Percentiles rank a stretch among this genome's conserved stretches.
These are phyloP conservation scores for Gari tellinella DNA, from an alignment of 2,888 invertebrate genomes.

Conservation along the genomic window DNA sequence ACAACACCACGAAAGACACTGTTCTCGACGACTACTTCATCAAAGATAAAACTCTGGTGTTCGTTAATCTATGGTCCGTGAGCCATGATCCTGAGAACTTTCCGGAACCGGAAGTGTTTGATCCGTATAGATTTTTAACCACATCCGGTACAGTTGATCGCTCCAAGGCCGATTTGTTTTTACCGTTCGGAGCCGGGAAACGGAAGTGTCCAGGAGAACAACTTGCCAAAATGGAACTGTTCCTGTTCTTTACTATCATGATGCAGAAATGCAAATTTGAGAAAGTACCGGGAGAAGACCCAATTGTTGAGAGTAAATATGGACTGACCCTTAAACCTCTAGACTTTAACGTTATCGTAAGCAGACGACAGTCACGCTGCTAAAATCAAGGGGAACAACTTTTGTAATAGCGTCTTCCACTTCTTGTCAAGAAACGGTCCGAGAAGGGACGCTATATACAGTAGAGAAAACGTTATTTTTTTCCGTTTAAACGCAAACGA, in stretches of 20 bases:
- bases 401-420: too few species aligned
- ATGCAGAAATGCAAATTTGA: slow-evolving; percentile 72
- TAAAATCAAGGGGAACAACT: too few species aligned
- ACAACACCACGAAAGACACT: slow-evolving; percentile 76
- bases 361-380: slow-evolving; percentile 9
- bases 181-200: slow-evolving; percentile 76
- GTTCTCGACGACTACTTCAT: slow-evolving; percentile 63
- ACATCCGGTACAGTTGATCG: slow-evolving; percentile 58
- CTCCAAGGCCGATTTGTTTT: slow-evolving; percentile 64
- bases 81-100: slow-evolving; percentile 72
- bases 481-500: too few species aligned
- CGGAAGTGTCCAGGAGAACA: slow-evolving; percentile 79
- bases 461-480: too few species aligned
- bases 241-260: slow-evolving; percentile 75
- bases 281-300: slow-evolving; percentile 53
- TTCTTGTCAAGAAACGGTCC: too few species aligned
- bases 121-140: slow-evolving; percentile 73
- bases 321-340: slow-evolving; percentile 73
- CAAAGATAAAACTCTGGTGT: slow-evolving; percentile 72
- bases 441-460: too few species aligned
- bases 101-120: slow-evolving; percentile 73
- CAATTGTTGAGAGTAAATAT: slow-evolving; percentile 71
- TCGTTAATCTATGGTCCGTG: slow-evolving; percentile 78
- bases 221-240: slow-evolving; percentile 76
- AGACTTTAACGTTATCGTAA: slow-evolving; percentile 67